A percentile compares a stretch with the other conserved stretches of the same genome.
Evolutionary conservation across 2,888 invertebrate species (phyloP).

Genomic region (Sinodicranocentrus sp.): DNA sequence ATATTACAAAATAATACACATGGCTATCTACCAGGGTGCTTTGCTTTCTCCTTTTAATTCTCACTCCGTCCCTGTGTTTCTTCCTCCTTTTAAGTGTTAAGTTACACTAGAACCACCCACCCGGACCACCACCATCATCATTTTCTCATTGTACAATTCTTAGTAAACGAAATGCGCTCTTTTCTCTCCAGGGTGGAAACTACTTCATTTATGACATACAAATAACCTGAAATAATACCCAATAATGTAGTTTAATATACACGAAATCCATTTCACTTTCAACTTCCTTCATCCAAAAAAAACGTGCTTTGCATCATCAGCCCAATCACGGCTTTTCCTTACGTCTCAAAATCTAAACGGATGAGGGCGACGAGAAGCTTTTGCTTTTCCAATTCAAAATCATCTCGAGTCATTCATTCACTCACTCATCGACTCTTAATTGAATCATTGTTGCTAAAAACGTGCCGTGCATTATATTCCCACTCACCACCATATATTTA

Average conservation of each 20-base stretch:
- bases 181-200: background rate
- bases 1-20: background rate
- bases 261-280: background rate
- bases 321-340: background rate
- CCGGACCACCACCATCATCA: background rate
- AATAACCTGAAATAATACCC: no score
- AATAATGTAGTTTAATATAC: no score
- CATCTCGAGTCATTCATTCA: slow-evolving; percentile 1
- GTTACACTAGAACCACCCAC: no score
- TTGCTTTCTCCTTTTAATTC: slow-evolving; percentile 20
- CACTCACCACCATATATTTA: background rate
- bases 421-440: slow-evolving; percentile 5
- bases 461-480: slow-evolving; percentile 4
- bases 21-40: background rate
- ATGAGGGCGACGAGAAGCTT: background rate
- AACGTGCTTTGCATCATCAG: background rate
- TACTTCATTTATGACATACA: background rate
- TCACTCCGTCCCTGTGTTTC: background rate
- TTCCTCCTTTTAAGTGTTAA: no score
- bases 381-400: background rate
- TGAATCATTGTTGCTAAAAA: slow-evolving; percentile 7
- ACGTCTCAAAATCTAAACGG: background rate
- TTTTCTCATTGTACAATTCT: background rate
- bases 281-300: slow-evolving; percentile 11
- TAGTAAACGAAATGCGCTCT: background rate